Conservation (phyloP, 2,113 vertebrate species). For the Scophthalmus maximus region DNA sequence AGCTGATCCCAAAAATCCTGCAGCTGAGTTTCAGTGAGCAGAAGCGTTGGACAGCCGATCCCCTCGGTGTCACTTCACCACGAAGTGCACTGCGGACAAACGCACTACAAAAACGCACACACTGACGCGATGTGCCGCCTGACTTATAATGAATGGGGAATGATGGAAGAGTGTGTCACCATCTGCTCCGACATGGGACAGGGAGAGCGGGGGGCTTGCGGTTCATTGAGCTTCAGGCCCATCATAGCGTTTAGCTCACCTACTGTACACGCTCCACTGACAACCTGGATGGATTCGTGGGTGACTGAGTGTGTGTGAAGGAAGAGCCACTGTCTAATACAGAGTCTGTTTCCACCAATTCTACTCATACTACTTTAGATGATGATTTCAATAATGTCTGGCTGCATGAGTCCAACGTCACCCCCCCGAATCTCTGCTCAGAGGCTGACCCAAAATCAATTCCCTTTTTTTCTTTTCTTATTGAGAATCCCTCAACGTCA, state of each 20-base stretch:
- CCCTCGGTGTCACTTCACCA: conserved; percentile 34
- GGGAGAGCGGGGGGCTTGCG: conserved; percentile 36
- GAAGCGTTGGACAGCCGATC: conserved; percentile 25
- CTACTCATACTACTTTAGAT: conserved; percentile 25
- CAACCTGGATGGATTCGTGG: conserved; percentile 41
- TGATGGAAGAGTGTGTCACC: conserved; percentile 67
- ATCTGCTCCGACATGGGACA: conserved; percentile 63
- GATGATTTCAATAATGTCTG: conserved; percentile 49
- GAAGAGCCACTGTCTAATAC: conserved; percentile 23
- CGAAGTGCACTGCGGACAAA: conserved; percentile 23
- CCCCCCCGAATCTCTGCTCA: conserved; percentile 26
- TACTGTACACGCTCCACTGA: conserved; percentile 54
- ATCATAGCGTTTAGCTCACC: conserved; percentile 53
- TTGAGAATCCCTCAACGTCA: conserved; percentile 33
- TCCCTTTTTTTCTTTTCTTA: conserved; percentile 25
- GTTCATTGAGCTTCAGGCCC: conserved; percentile 61
- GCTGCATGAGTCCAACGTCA: not conserved
- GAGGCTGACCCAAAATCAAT: no score
- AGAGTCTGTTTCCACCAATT: conserved; percentile 7
- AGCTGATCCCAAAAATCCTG: conserved; percentile 14
- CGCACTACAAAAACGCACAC: no score
- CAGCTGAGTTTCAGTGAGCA: conserved; percentile 19
- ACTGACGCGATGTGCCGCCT: conserved; percentile 10
- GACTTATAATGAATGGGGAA: conserved; percentile 56
- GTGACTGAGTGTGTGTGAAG: conserved; percentile 1